Conservation (phyloP, 1,140 invertebrate genomes). For the Zaprionus taronus region DNA sequence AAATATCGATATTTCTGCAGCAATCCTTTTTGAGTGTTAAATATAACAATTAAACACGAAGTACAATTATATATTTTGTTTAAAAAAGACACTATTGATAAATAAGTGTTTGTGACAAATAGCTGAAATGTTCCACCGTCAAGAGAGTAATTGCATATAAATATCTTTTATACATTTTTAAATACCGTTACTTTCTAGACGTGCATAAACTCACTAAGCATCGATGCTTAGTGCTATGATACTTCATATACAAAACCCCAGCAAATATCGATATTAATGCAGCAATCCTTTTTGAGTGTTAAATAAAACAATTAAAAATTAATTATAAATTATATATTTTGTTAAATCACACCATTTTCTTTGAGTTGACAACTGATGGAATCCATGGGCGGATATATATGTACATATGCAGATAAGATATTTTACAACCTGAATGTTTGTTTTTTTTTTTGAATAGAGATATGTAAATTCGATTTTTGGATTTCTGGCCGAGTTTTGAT, state of each 20-base stretch:
- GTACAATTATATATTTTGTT: slow-evolving; percentile 43
- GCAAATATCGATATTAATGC: no score
- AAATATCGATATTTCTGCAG: no score
- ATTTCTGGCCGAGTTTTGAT: slow-evolving; percentile 17
- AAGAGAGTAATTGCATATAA: no score
- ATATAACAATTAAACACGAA: not conserved
- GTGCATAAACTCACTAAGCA: no score
- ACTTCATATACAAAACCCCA: no score
- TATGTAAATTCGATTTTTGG: slow-evolving; percentile 78
- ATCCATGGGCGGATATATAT: slow-evolving; percentile 56
- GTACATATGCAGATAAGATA: slow-evolving; percentile 37
- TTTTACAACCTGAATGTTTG: slow-evolving; percentile 52
- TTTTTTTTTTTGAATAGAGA: slow-evolving; percentile 26
- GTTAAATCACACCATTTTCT: slow-evolving; percentile 55
- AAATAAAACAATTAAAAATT: not conserved
- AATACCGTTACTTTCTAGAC: no score
- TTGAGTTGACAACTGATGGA: slow-evolving; percentile 29
- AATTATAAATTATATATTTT: slow-evolving; percentile 33
- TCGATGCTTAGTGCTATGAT: no score
- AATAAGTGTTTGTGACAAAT: no score
- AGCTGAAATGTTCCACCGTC: no score
- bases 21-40: not conserved
- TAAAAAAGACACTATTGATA: no score
- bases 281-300: not conserved
- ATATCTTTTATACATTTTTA: no score